phyloP scores from a whole-genome alignment of 2,113 vertebrate species.

The Bostrychus sinensis region DNA sequence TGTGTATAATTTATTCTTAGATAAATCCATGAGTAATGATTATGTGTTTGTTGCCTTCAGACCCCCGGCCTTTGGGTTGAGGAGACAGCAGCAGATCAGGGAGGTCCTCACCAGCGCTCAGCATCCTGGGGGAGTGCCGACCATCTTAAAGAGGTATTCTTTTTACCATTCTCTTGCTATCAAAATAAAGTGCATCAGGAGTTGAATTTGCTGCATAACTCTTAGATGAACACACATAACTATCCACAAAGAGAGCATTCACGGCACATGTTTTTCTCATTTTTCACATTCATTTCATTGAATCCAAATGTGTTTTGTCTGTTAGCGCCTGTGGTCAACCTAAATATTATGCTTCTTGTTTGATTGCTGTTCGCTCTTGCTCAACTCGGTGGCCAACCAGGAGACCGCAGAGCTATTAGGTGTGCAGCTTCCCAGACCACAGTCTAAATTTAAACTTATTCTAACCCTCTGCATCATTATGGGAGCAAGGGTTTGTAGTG shows the following conservation, averaged over 20 bases:
- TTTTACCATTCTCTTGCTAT: background rate
- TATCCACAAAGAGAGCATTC: too few species aligned
- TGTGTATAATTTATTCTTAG: too few species aligned
- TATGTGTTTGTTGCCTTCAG: conserved; percentile 69
- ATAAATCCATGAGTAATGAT: conserved; percentile 22
- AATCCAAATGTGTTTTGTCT: conserved; percentile 59
- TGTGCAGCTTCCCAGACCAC: conserved; percentile 53
- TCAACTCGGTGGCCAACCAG: conserved; percentile 44
- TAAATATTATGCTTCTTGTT: conserved; percentile 57
- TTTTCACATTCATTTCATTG: conserved; percentile 42
- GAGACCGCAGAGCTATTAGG: conserved; percentile 64
- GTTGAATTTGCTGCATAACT: too few species aligned
- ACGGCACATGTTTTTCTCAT: conserved; percentile 44
- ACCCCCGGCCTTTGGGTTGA: conserved; percentile 93
- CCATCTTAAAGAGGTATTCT: conserved; percentile 93
- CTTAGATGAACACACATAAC: too few species aligned
- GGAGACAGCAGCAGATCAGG: conserved; percentile 86
- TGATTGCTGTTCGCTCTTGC: conserved; percentile 61
- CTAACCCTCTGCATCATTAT: conserved; percentile 57
- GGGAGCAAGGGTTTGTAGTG: conserved; percentile 26
- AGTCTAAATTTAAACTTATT: conserved; percentile 69
- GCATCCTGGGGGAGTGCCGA: conserved; percentile 95
- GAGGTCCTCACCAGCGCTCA: conserved; percentile 89
- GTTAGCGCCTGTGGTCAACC: conserved; percentile 58
- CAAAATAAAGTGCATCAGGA: too few species aligned